Conservation (phyloP, 2,113 vertebrate species). For the Varanus komodoensis region DNA sequence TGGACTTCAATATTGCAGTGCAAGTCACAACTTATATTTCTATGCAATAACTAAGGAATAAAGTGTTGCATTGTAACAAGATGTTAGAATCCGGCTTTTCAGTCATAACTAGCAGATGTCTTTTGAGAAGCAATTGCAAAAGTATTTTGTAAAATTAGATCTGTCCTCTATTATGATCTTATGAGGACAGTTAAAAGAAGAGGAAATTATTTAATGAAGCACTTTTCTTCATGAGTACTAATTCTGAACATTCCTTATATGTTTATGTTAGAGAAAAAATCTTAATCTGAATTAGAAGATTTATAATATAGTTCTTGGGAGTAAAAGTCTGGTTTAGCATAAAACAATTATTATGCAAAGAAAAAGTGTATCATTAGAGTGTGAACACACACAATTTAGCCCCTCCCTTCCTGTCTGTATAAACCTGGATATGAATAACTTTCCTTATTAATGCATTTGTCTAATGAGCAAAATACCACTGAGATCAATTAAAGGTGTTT, state of each 20-base stretch:
- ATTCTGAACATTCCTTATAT: constrained; percentile 8
- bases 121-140: background rate
- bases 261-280: background rate
- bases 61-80: background rate
- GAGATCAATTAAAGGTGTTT: background rate
- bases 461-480: background rate
- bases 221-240: background rate
- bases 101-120: constrained; percentile 7
- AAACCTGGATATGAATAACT: background rate
- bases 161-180: constrained; percentile 2
- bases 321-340: background rate
- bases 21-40: background rate
- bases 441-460: background rate
- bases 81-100: background rate
- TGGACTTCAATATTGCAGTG: background rate
- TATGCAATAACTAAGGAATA: background rate
- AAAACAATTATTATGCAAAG: background rate
- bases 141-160: constrained; percentile 21
- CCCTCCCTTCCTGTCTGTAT: too few relatives aligned
- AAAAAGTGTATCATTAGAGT: background rate
- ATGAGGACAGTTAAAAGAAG: constrained; percentile 6
- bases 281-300: background rate
- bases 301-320: background rate
- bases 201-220: constrained; percentile 15
- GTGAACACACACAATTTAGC: background rate